Percentiles rank a stretch among this genome's conserved stretches.
phyloP scores from a whole-genome alignment of 2,888 invertebrate species.

The Pristionchus fissidentatus region DNA sequence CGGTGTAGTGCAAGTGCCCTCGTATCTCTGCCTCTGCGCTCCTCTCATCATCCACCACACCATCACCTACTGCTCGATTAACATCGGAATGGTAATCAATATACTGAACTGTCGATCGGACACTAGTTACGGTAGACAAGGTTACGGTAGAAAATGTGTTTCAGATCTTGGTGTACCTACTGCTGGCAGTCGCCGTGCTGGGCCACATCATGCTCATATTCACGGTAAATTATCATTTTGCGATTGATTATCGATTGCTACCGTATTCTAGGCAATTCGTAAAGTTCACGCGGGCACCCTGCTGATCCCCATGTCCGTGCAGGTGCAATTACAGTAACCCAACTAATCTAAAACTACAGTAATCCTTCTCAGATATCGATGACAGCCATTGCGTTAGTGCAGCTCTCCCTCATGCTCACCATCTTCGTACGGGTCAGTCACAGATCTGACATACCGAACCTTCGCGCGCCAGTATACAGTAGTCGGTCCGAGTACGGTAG shows the following conservation, averaged over 20 bases:
- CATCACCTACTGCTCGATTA: background rate
- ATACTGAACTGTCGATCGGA: background rate
- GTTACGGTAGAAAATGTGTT: no score
- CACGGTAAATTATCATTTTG: background rate
- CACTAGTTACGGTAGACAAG: no score
- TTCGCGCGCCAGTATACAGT: background rate
- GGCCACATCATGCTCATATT: slow-evolving; percentile 27
- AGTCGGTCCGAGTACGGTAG: no score
- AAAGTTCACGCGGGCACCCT: background rate
- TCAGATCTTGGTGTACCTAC: background rate
- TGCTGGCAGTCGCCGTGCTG: background rate
- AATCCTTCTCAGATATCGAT: background rate
- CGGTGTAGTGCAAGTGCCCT: background rate
- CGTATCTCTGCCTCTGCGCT: background rate
- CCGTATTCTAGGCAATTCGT: background rate
- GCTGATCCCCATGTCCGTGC: slow-evolving; percentile 1
- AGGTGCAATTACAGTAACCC: slow-evolving; percentile 4
- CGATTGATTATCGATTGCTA: background rate
- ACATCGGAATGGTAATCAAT: background rate
- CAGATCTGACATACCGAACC: background rate
- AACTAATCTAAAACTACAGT: background rate
- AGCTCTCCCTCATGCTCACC: slow-evolving; percentile 5
- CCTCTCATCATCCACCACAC: background rate
- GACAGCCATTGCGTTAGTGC: background rate
- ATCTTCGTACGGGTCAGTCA: background rate